Percentiles rank a stretch among this genome's conserved stretches.
These are phyloP conservation scores for Pangasius krempfi DNA, from an alignment of 2,797 vertebrate species.

Conservation along the genomic window DNA sequence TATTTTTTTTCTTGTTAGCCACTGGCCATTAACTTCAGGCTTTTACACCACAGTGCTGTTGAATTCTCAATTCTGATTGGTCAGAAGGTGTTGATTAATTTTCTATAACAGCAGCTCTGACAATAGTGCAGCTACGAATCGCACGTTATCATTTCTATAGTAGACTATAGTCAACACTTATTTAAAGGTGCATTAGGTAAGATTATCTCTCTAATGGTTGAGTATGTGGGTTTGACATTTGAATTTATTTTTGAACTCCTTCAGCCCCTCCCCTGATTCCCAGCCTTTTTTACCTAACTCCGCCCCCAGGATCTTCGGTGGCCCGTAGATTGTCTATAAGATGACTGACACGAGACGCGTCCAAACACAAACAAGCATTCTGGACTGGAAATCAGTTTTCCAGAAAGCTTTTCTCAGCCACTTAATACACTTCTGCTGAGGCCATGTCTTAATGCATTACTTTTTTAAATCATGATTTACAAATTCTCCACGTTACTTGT, in stretches of 20 bases:
- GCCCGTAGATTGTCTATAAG: neutral
- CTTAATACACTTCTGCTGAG: neutral
- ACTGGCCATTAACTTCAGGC: too few species aligned
- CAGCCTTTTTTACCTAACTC: neutral
- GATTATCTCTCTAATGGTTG: neutral
- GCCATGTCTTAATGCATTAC: neutral
- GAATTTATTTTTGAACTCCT: neutral
- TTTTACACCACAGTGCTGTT: neutral
- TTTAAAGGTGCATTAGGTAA: neutral
- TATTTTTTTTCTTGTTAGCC: too few species aligned
- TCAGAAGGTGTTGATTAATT: too few species aligned
- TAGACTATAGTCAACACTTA: too few species aligned
- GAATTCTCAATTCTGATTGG: neutral
- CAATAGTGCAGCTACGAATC: too few species aligned
- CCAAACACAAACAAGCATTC: neutral
- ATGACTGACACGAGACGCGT: neutral
- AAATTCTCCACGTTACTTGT: too few species aligned
- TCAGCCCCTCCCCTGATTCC: neutral
- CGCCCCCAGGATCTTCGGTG: neutral
- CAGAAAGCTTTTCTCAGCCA: neutral
- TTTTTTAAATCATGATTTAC: neutral
- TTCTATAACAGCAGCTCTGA: too few species aligned
- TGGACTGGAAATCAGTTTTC: neutral
- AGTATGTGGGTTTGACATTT: too few species aligned
- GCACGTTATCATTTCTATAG: too few species aligned